Evolutionary conservation across 2,888 invertebrate species (phyloP).

Genomic region (Mylabris sibirica): DNA sequence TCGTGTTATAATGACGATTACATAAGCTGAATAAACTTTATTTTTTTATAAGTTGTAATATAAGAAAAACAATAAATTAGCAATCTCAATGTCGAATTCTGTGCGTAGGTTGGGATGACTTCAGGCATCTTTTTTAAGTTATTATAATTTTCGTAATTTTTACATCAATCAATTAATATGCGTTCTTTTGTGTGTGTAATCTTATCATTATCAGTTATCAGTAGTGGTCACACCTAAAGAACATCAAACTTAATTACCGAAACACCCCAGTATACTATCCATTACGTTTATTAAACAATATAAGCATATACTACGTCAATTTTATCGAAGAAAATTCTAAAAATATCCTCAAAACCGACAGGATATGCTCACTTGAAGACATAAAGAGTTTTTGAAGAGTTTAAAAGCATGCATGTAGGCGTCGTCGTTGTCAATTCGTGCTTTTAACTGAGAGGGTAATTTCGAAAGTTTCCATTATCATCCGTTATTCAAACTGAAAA

Average conservation of each 20-base stretch:
- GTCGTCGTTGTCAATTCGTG: not conserved
- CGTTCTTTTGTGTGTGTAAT: not conserved
- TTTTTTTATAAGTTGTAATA: not conserved
- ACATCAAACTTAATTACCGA: slow-evolving; percentile 23
- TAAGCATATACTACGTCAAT: not conserved
- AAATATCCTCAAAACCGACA: slow-evolving; percentile 1
- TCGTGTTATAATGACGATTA: slow-evolving; percentile 17
- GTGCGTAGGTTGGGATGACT: not conserved
- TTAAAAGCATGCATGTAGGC: not conserved
- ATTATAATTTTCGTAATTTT: not conserved
- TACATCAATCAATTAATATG: not conserved
- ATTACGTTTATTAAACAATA: slow-evolving; percentile 26
- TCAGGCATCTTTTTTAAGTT: not conserved
- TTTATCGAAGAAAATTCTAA: not conserved
- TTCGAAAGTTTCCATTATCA: slow-evolving; percentile 16
- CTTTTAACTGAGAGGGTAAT: slow-evolving; percentile 2
- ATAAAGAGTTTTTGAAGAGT: slow-evolving; percentile 4
- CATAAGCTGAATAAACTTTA: slow-evolving; percentile 6
- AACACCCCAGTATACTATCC: slow-evolving; percentile 20
- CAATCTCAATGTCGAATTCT: slow-evolving; percentile 9
- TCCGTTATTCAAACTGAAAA: slow-evolving; percentile 12
- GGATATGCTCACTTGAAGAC: slow-evolving; percentile 3
- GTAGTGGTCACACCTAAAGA: slow-evolving; percentile 16
- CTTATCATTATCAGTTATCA: no score
- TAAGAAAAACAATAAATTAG: not conserved